These are phyloP conservation scores for Ephydatia muelleri DNA, from an alignment of 37 sponge, comb jelly and placozoan genomes.

Conservation along the genomic window DNA sequence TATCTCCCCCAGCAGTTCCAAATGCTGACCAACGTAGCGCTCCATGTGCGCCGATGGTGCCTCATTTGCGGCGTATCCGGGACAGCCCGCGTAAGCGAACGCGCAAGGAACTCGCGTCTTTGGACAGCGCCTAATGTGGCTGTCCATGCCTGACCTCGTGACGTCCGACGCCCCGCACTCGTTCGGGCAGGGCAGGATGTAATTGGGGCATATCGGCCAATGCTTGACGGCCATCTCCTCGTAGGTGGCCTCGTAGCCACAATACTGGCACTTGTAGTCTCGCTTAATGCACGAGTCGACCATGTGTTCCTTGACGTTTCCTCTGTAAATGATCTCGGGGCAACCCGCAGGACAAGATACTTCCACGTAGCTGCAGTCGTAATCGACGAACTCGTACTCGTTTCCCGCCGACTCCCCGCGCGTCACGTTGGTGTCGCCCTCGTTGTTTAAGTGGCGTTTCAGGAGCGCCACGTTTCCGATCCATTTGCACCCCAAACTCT, in stretches of 20 bases:
- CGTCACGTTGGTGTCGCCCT: background rate
- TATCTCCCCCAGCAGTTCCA: background rate
- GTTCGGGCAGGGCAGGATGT: conserved; percentile 28
- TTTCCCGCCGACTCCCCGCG: background rate
- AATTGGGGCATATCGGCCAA: conserved; percentile 10
- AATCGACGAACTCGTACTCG: background rate
- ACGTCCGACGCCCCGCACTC: conserved; percentile 9
- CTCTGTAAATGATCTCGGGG: background rate
- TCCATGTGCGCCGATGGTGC: conserved; percentile 10
- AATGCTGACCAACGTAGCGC: background rate
- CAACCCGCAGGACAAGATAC: background rate
- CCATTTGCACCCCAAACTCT: conserved; percentile 43
- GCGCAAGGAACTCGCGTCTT: conserved; percentile 18
- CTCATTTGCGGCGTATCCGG: background rate
- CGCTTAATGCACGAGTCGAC: conserved; percentile 19
- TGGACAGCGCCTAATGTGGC: conserved; percentile 21
- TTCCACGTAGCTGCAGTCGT: background rate
- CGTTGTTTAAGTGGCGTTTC: conserved; percentile 3
- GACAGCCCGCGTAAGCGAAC: conserved; percentile 54
- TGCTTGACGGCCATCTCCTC: conserved; percentile 8
- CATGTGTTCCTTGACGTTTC: background rate
- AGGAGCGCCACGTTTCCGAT: conserved; percentile 19
- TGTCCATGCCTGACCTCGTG: conserved; percentile 2
- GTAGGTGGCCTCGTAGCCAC: conserved; percentile 7
- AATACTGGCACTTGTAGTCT: conserved; percentile 27